Base-by-base conservation (phyloP, 2,888 invertebrate genomes). In the Mythimna pallens region DNA sequence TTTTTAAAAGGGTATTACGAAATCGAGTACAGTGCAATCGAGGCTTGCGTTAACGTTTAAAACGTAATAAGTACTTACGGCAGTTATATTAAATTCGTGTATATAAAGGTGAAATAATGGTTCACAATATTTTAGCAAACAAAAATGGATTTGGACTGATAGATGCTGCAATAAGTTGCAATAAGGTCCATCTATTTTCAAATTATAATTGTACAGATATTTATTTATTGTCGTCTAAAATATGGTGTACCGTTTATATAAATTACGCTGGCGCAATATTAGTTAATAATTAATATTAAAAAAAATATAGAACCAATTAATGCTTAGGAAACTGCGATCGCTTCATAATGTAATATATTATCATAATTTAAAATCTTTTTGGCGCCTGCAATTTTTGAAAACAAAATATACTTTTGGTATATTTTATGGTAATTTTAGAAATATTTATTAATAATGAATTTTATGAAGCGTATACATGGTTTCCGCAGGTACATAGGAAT, bases 21-120 rank as follows among this genome's bases (percentile, higher is more conserved):
- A 70, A 65, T 74, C 30, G 40, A 72, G 81, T 79, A 73, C 73
- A 79, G 73, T 68, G 74, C 68, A 64, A 43, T 59, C 47, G 78
- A 82, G 78, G 82, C 84, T 84, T 70, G 58, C 75, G 65, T 65
- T 79, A 62, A 52, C 65, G 70, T 75, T 78, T 0, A 57, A 59
- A 79, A 86, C 74, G 78, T 82, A 76, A 63, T 67, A 74, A 63
- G 85, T 85, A 86, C 83, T 85, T 86, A 84, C 62, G 63, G 79
- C 72, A 79, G 64, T 72, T 80, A 68, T 76, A 70, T 81, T 82
- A 72, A 73, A 70, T 73, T 58, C 64, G 52, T 73, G 81, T 81
- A 66, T 61, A 64, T 68, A 76, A 9, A 30, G n/a, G 34, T 68
- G n/a, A 40, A 36, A 57, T 52, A 65, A 75, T 34, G 64, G 65